Base-by-base conservation (phyloP, 1,140 invertebrate species). In the Hyphantria cunea region DNA sequence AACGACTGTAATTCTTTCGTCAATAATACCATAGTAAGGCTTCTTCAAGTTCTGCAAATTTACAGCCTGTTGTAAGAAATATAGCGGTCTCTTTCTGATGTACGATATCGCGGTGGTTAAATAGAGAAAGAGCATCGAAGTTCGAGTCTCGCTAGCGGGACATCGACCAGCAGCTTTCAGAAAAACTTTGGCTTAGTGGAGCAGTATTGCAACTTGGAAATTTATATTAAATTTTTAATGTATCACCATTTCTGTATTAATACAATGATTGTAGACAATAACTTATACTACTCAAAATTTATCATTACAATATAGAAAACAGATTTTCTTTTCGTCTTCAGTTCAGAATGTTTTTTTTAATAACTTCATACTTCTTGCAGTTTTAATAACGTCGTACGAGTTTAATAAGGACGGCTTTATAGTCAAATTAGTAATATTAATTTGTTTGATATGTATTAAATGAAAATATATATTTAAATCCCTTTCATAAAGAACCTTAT, bases 91-190 rank as follows among this genome's bases (percentile, higher is more conserved):
- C 76, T 61, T 60, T 80, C 54, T 68, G 62, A 75, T 79, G 68
- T 83, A 76, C 12, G 51, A 53, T 51, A 49, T 45, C 53, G 45
- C 54, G n/a, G 37, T 49, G 44, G 74, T 73, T 51, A 53, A 75
- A 88, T 49, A 79, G 70, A 64, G 84, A 88, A 45, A 62, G 72
- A 65, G 55, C 48, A 77, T 64, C 52, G 64, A 68, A 78, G 78
- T 76, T 86, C 72, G 77, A 86, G 80, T 71, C 76, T 80, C 68
- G 66, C 81, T 88, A 90, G 87, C 87, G 87, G 87, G 87, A 90
- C 87, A 88, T 90, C 87, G 87, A 90, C 87, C 85, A 90, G 84
- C 87, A 90, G 85, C 85, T 88, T 89, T 89, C 84, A 84, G 84
- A 90, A 87, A 90, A 90, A 90, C 80, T 75, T 82, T 50, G 66